Evolutionary conservation across 2,797 vertebrate genomes (phyloP).

Genomic region (Falco columbarius): DNA sequence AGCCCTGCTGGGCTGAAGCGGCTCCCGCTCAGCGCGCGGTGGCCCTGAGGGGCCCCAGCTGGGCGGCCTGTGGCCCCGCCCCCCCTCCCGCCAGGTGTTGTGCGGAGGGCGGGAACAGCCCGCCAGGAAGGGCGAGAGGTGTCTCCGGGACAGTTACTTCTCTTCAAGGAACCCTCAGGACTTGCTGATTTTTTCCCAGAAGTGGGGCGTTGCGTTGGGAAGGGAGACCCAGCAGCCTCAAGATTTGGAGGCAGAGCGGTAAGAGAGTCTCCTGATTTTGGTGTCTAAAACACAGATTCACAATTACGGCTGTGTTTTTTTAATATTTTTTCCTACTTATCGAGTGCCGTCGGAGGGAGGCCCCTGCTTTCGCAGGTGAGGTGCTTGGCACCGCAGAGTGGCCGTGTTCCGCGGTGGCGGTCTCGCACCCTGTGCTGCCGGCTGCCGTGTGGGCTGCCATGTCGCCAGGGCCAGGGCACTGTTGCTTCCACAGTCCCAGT

Average conservation of each 20-base stretch:
- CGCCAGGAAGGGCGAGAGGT: not conserved
- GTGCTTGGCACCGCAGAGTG: accelerated
- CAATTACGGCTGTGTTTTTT: not conserved
- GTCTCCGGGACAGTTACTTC: not conserved
- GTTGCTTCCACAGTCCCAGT: not conserved
- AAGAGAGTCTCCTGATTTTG: accelerated
- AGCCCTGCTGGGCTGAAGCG: not conserved
- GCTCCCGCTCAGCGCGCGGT: too few relatives aligned
- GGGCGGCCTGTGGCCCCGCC: not conserved
- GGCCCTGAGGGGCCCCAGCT: accelerated
- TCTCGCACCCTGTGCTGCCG: accelerated
- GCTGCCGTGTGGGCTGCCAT: accelerated
- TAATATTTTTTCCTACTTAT: accelerated
- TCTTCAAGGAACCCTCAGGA: not conserved
- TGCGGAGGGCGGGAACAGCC: accelerated
- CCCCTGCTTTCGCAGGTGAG: not conserved
- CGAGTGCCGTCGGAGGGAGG: not conserved
- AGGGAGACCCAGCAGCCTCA: not conserved
- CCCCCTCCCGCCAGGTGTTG: accelerated
- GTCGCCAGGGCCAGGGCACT: accelerated
- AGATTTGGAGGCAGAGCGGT: not conserved
- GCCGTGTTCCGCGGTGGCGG: accelerated
- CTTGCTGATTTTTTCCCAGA: not conserved
- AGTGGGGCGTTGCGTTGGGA: not conserved
- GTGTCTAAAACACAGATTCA: not conserved